Percentiles rank a stretch among this genome's conserved stretches.
phyloP scores from a whole-genome alignment of 2,113 vertebrate species.

The Neogobius melanostomus region DNA sequence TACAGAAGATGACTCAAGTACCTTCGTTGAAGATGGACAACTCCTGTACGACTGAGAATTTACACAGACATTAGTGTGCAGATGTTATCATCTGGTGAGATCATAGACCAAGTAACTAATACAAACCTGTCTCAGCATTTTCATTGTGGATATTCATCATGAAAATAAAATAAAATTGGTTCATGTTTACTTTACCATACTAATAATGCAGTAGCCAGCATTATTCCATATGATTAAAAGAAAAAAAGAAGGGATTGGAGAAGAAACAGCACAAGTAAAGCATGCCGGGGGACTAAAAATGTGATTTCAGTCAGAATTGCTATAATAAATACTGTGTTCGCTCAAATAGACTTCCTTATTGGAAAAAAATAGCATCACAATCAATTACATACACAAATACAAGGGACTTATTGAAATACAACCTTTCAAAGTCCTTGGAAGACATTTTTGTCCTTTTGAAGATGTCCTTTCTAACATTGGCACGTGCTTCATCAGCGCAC shows the following conservation, averaged over 20 bases:
- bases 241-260: neutral
- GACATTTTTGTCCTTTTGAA: neutral
- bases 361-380: neutral
- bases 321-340: slow-evolving; percentile 23
- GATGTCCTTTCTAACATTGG: neutral
- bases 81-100: no score
- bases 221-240: neutral
- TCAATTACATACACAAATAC: neutral
- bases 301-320: neutral
- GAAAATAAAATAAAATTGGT: no score
- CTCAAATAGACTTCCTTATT: neutral
- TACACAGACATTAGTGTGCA: no score
- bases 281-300: neutral
- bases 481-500: neutral
- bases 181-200: neutral
- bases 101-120: no score
- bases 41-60: no score
- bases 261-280: neutral
- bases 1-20: no score
- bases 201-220: slow-evolving; percentile 5
- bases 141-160: no score
- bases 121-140: no score
- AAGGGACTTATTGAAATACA: neutral
- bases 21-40: no score
- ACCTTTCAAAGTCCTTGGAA: neutral